phyloP scores from a whole-genome alignment of 2,113 vertebrate species.

The cat (Felis catus) region F.catus_Fca126_mat1.0 CM031420.1:143773001-143773500 shows the following conservation, averaged over 20 bases:
- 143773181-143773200: neutral
- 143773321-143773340: neutral
- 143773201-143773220: accelerated
- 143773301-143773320: neutral
- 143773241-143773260: neutral
- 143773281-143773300: neutral
- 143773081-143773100: neutral
- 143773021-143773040: neutral
- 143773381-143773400: neutral
- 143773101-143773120: neutral
- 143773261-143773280: neutral
- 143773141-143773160: neutral
- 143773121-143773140: neutral
- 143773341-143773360: neutral
- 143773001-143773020: neutral
- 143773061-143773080: neutral
- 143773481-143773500: neutral
- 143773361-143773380: neutral
- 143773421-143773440: neutral
- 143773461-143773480: neutral
- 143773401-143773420: neutral
- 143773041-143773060: neutral
- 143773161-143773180: neutral
- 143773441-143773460: neutral
- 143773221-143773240: neutral